phyloP scores from a whole-genome alignment of 2,888 invertebrate species.

The Daptonema setosum region DNA sequence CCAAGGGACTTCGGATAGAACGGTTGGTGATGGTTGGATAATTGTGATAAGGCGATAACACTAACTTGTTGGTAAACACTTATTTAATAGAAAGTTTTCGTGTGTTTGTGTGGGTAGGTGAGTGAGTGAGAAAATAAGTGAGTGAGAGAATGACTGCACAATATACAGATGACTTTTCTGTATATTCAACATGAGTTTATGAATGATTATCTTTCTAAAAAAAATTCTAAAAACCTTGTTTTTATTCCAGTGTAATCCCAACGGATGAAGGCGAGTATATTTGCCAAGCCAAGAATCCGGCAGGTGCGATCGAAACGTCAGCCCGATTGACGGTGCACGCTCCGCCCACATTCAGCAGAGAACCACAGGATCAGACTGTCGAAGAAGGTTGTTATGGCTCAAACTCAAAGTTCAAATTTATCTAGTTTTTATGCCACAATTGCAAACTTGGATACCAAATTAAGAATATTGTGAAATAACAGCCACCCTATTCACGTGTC shows the following conservation, averaged over 20 bases:
- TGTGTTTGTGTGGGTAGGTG: neutral
- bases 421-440: neutral
- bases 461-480: neutral
- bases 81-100: neutral
- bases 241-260: slow-evolving; percentile 20
- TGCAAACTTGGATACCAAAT: no score
- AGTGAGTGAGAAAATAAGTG: no score
- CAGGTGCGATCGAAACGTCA: slow-evolving; percentile 23
- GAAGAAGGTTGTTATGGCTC: no score
- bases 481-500: no score
- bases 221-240: no score
- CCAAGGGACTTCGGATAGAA: slow-evolving; percentile 24
- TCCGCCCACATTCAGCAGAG: slow-evolving; percentile 14
- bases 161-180: no score
- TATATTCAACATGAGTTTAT: no score
- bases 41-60: no score
- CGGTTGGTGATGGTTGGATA: slow-evolving; percentile 14
- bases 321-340: slow-evolving; percentile 24
- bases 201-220: no score
- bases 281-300: slow-evolving; percentile 25
- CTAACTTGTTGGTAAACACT: no score
- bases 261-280: slow-evolving; percentile 27
- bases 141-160: no score
- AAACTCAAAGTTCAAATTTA: neutral
- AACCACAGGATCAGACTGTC: slow-evolving; percentile 8